These are phyloP conservation scores for Hydrolagus colliei DNA, from an alignment of 2,797 vertebrate species.

Conservation along the genomic window DNA sequence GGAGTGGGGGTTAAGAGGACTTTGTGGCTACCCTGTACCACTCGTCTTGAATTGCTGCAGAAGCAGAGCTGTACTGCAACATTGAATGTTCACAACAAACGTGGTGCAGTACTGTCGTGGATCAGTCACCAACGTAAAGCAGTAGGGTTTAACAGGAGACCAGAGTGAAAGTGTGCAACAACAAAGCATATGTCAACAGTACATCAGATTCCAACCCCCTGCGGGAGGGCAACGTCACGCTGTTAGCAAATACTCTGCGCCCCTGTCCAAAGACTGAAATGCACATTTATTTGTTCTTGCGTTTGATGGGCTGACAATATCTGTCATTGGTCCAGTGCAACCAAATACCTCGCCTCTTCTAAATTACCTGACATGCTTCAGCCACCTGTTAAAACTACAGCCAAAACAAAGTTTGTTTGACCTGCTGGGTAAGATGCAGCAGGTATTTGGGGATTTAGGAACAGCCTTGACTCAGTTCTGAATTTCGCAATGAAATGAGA, in stretches of 20 bases:
- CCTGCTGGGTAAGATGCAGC: background rate
- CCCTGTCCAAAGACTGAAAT: background rate
- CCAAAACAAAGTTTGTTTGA: constrained; percentile 44
- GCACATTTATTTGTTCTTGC: constrained; percentile 47
- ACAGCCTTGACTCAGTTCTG: no score
- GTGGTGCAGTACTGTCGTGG: no score
- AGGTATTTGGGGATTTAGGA: background rate
- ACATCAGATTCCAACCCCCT: background rate
- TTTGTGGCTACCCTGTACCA: no score
- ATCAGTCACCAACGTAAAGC: no score
- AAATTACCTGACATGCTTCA: constrained; percentile 46
- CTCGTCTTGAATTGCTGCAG: no score
- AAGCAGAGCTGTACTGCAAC: no score
- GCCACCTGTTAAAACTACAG: constrained; percentile 55
- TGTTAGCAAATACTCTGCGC: background rate
- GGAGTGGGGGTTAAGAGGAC: no score
- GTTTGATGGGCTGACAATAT: constrained; percentile 57
- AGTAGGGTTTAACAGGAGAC: no score
- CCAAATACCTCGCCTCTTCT: constrained; percentile 46
- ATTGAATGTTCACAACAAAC: no score
- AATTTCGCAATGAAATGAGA: no score
- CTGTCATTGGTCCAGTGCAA: constrained; percentile 55
- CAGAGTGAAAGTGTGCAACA: no score
- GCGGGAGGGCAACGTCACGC: background rate
- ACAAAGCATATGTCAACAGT: background rate